These are phyloP conservation scores for Lissocephala sabroskyi DNA, from an alignment of 2,888 invertebrate genomes.

Conservation along the genomic window DNA sequence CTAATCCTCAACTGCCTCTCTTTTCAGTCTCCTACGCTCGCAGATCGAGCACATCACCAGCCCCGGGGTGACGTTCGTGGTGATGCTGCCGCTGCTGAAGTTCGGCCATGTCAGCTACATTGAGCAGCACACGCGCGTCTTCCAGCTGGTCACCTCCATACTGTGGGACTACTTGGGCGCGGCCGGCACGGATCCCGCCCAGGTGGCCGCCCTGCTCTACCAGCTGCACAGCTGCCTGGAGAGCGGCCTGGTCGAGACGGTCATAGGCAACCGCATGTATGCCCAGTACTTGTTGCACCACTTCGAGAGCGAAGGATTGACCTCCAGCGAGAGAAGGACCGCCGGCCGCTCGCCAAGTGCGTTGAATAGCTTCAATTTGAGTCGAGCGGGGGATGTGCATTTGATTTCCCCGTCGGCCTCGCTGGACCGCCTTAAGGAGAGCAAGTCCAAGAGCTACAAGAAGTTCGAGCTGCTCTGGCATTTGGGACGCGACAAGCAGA, in stretches of 20 bases:
- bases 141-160: slow-evolving; percentile 79
- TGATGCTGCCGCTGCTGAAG: slow-evolving; percentile 81
- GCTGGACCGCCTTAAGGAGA: slow-evolving; percentile 65
- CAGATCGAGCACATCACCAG: slow-evolving; percentile 72
- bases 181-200: slow-evolving; percentile 63
- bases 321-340: background rate
- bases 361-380: slow-evolving; percentile 62
- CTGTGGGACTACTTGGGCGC: slow-evolving; percentile 81
- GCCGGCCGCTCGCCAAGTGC: slow-evolving; percentile 18
- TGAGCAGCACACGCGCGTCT: slow-evolving; percentile 79
- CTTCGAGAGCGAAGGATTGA: slow-evolving; percentile 27
- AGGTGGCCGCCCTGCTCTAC: slow-evolving; percentile 79
- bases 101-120: slow-evolving; percentile 79
- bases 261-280: slow-evolving; percentile 76
- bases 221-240: slow-evolving; percentile 83
- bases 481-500: slow-evolving; percentile 79
- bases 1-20: background rate
- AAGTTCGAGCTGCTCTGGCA: slow-evolving; percentile 79
- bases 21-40: slow-evolving; percentile 66
- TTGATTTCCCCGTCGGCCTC: slow-evolving; percentile 66
- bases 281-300: slow-evolving; percentile 62
- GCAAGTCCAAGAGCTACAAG: slow-evolving; percentile 70
- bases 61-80: slow-evolving; percentile 77
- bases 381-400: slow-evolving; percentile 68
- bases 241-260: slow-evolving; percentile 79